Conservation (phyloP, 35 echinoderm and acorn worm species). For the Apostichopus japonicus region DNA sequence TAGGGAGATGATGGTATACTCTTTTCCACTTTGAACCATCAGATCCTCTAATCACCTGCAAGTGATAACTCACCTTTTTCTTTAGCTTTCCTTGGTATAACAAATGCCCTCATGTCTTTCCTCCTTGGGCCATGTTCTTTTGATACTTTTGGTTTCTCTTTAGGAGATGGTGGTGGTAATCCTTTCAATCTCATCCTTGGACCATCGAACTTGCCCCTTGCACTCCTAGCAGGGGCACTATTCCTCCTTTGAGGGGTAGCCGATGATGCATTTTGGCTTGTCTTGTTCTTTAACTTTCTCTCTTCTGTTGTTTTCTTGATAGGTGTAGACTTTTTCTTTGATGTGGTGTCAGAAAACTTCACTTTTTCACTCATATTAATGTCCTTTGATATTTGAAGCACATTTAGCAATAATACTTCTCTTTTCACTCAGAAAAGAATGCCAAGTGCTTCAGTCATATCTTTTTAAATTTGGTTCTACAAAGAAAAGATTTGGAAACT, state of each 20-base stretch:
- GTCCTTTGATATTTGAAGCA: background rate
- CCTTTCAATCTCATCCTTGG: background rate
- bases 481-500: background rate
- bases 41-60: no score
- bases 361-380: constrained; percentile 1
- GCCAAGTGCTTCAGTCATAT: background rate
- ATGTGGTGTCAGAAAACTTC: background rate
- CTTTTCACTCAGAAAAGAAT: background rate
- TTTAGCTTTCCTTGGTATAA: constrained; percentile 53
- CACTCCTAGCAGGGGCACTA: background rate
- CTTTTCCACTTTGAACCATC: no score
- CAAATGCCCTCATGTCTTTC: constrained; percentile 60
- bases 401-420: background rate
- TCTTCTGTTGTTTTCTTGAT: constrained; percentile 21
- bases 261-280: background rate
- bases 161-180: background rate
- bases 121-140: constrained; percentile 56
- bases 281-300: constrained; percentile 36
- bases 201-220: background rate
- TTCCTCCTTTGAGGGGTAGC: background rate
- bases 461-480: background rate
- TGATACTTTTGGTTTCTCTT: constrained; percentile 7
- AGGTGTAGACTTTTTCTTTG: constrained; percentile 12
- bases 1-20: no score
- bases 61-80: constrained; percentile 39